These are phyloP conservation scores for Saccostrea cuccullata DNA, from an alignment of 1,140 invertebrate genomes.

Conservation along the genomic window DNA sequence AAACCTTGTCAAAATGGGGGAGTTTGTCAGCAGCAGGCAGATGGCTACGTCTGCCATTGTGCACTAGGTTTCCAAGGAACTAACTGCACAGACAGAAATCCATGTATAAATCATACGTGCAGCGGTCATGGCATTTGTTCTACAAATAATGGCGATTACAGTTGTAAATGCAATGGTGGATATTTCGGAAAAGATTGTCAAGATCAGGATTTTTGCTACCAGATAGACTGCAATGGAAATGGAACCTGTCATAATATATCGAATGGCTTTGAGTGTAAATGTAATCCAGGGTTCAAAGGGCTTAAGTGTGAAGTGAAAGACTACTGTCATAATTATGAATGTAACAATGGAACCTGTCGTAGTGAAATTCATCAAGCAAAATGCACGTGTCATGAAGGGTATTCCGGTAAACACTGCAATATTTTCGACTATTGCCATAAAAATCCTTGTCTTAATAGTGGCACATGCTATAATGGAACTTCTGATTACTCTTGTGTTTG, in stretches of 20 bases:
- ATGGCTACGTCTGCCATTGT: neutral
- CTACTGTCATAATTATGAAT: neutral
- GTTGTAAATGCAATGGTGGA: neutral
- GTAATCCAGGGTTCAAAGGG: neutral
- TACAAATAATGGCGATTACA: neutral
- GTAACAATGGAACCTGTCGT: neutral
- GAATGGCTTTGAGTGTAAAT: neutral
- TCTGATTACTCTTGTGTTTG: slow-evolving; percentile 3
- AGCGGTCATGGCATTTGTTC: neutral
- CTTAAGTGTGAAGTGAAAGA: neutral
- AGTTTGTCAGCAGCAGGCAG: neutral
- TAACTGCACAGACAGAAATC: neutral
- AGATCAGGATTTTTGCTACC: neutral
- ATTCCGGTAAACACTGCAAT: neutral
- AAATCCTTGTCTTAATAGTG: slow-evolving; percentile 1
- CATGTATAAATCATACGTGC: neutral
- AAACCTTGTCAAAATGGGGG: slow-evolving; percentile 30
- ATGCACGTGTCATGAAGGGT: neutral
- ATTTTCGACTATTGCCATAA: slow-evolving; percentile 34
- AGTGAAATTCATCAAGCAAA: neutral
- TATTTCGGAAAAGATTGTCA: neutral
- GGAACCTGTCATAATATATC: slow-evolving; percentile 14
- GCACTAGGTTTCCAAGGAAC: neutral
- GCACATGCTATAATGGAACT: slow-evolving; percentile 18
- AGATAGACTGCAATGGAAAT: neutral